phyloP scores from a whole-genome alignment of 2,888 invertebrate genomes.

The Nudaria mundana region DNA sequence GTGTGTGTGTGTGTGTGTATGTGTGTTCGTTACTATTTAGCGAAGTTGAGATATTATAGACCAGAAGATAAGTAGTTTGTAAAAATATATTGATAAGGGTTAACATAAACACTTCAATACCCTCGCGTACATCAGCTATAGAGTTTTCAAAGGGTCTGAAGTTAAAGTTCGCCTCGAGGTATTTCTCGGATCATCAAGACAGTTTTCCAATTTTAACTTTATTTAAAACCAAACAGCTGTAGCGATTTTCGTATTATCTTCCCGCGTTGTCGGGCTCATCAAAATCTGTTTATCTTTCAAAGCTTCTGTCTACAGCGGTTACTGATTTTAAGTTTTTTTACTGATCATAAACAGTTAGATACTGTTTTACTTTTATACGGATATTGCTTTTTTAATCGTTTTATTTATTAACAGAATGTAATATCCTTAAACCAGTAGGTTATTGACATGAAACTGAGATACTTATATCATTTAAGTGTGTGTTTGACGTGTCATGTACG shows the following conservation, averaged over 20 bases:
- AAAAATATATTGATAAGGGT: slow-evolving; percentile 58
- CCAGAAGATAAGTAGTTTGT: slow-evolving; percentile 36
- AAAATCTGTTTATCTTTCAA: slow-evolving; percentile 63
- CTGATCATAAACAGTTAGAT: no score
- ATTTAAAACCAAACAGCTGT: slow-evolving; percentile 50
- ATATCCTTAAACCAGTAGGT: no score
- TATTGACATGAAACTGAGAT: no score
- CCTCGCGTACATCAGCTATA: slow-evolving; percentile 63
- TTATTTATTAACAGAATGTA: no score
- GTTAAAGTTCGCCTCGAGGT: slow-evolving; percentile 65
- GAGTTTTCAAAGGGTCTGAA: slow-evolving; percentile 66
- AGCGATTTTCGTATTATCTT: slow-evolving; percentile 70
- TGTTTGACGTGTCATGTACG: no score
- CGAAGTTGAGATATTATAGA: no score
- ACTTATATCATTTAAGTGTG: no score
- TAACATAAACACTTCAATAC: slow-evolving; percentile 57
- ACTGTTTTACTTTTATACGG: no score
- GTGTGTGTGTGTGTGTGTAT: no score
- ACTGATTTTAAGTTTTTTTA: slow-evolving; percentile 29
- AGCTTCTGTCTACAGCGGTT: slow-evolving; percentile 37
- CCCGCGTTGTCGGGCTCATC: slow-evolving; percentile 64
- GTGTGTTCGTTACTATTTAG: no score
- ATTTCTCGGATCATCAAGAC: slow-evolving; percentile 71
- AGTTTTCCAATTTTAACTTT: slow-evolving; percentile 76
- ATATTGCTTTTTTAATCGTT: no score